Percentiles rank a stretch among this genome's conserved stretches.
Evolutionary conservation across 2,888 invertebrate genomes (phyloP).

Genomic region (Argyresthia goedartella): DNA sequence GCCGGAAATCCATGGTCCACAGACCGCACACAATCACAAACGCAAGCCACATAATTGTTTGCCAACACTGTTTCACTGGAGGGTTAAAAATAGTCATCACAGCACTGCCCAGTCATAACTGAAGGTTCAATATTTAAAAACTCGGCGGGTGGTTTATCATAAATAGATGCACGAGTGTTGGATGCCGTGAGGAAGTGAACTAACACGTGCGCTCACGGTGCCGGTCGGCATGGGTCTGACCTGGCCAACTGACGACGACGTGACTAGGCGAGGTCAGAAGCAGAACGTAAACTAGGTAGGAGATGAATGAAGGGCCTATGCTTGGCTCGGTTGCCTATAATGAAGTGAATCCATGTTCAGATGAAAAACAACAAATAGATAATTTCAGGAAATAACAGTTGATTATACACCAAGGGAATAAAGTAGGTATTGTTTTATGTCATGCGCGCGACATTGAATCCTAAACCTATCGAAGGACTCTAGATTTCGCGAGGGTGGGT

Average conservation of each 20-base stretch:
- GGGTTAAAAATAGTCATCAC: too few species aligned
- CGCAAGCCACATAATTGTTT: background rate
- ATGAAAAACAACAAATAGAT: too few species aligned
- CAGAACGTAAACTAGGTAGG: background rate
- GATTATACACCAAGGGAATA: too few species aligned
- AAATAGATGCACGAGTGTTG: conserved; percentile 7
- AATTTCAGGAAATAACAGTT: too few species aligned
- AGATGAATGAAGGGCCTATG: background rate
- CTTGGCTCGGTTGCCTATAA: background rate
- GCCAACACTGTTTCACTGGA: background rate
- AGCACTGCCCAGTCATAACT: background rate
- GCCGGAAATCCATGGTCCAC: background rate
- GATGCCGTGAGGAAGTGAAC: background rate
- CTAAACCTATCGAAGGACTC: too few species aligned
- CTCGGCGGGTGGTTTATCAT: conserved; percentile 35
- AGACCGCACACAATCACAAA: background rate
- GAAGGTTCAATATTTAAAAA: background rate
- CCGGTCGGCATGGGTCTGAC: background rate
- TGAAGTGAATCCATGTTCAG: background rate
- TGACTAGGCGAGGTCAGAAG: background rate
- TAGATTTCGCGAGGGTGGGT: too few species aligned
- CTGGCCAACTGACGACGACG: background rate
- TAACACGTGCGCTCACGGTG: background rate
- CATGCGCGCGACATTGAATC: too few species aligned
- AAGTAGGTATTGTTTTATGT: too few species aligned